Percentiles rank a stretch among this genome's conserved stretches.
Evolutionary conservation across 2,888 invertebrate species (phyloP).

Genomic region (Eubasilissa splendida): DNA sequence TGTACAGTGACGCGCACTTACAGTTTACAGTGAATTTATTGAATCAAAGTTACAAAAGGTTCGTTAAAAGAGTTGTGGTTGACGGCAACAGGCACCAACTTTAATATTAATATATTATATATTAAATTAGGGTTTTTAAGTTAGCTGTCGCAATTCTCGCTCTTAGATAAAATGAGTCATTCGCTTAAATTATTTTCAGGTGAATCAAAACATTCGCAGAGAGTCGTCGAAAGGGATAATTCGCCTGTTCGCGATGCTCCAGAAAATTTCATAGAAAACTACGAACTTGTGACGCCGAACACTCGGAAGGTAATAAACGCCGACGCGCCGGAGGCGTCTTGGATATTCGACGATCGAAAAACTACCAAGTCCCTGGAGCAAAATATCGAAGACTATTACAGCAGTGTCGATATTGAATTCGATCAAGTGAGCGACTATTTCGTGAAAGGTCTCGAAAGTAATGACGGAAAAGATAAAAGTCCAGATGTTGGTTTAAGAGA

Average conservation of each 20-base stretch:
- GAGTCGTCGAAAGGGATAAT: background rate
- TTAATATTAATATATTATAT: no score
- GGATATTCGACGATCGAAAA: background rate
- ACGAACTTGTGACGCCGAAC: background rate
- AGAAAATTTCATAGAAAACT: background rate
- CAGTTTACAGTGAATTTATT: no score
- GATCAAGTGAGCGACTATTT: conserved; percentile 16
- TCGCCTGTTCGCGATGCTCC: background rate
- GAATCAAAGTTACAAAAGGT: no score
- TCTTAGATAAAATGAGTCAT: background rate
- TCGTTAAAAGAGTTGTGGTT: no score
- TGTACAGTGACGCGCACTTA: no score
- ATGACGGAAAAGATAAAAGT: background rate
- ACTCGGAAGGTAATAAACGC: background rate
- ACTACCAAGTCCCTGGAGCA: conserved; percentile 30
- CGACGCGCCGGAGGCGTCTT: background rate
- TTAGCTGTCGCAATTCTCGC: no score
- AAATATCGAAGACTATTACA: conserved; percentile 46
- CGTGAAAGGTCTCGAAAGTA: background rate
- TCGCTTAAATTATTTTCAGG: background rate
- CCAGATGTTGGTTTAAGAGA: background rate
- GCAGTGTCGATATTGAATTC: conserved; percentile 44
- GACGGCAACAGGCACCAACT: no score
- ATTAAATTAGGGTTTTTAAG: no score
- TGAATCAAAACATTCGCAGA: background rate